A percentile compares a stretch with the other conserved stretches of the same genome.
Evolutionary conservation across 92 coral and sea anemone species (phyloP).

Genomic region (Umimayanthus kanabou): DNA sequence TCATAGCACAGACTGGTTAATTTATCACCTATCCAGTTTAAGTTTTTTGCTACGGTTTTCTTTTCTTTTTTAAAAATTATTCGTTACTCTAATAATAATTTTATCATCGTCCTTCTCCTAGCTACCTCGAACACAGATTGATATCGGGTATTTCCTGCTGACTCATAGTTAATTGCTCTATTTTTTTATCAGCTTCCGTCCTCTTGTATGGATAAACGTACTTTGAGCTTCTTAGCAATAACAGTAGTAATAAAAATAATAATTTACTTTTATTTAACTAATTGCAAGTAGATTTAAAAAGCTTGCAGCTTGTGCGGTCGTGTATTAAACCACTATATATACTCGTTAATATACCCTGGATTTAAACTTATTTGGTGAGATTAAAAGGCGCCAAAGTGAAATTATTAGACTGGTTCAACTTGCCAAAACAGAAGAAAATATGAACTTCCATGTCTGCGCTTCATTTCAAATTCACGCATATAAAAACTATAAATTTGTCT

Average conservation of each 20-base stretch:
- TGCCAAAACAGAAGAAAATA: background rate
- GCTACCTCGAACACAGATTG: background rate
- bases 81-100: too few species aligned
- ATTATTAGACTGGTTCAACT: too few species aligned
- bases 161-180: background rate
- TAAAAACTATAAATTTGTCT: too few species aligned
- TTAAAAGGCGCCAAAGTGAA: background rate
- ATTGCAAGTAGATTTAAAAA: too few species aligned
- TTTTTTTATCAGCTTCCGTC: background rate
- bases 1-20: background rate
- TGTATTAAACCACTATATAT: too few species aligned
- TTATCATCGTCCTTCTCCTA: background rate
- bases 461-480: background rate
- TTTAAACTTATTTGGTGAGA: background rate
- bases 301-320: too few species aligned
- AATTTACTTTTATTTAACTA: too few species aligned
- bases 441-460: background rate
- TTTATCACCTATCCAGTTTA: background rate
- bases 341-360: background rate
- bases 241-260: too few species aligned
- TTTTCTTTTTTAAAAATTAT: too few species aligned
- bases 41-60: background rate
- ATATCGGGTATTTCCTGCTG: too few species aligned
- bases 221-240: background rate
- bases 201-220: background rate